These are phyloP conservation scores for Potorous gilbertii DNA, from an alignment of 2,797 vertebrate species.

Conservation along the genomic window DNA sequence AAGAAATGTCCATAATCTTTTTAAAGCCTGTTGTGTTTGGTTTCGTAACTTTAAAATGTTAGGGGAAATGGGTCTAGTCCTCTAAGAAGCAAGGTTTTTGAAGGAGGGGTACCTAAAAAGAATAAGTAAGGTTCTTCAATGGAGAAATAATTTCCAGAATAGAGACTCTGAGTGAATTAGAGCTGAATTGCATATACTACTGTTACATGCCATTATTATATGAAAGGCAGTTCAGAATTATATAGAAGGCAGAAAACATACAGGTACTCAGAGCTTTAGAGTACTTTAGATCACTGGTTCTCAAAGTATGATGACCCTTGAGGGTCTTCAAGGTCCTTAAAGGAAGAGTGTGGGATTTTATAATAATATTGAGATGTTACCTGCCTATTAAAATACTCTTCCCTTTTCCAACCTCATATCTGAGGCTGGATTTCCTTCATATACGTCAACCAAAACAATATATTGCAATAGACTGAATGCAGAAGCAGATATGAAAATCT, in stretches of 20 bases:
- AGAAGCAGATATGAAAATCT: neutral
- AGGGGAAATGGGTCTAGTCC: neutral
- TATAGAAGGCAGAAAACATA: neutral
- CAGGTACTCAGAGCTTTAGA: neutral
- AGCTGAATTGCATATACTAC: slow-evolving; percentile 25
- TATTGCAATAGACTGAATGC: neutral
- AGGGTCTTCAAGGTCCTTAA: neutral
- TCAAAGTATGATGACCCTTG: neutral
- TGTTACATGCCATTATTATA: slow-evolving; percentile 11
- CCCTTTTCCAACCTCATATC: neutral
- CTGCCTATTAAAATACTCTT: neutral
- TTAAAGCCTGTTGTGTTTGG: neutral
- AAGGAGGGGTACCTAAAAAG: neutral
- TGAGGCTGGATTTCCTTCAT: neutral
- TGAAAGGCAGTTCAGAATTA: slow-evolving; percentile 5
- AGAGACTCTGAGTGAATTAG: slow-evolving; percentile 29
- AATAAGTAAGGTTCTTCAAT: slow-evolving; percentile 50
- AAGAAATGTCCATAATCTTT: neutral
- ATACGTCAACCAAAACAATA: neutral
- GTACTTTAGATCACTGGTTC: neutral
- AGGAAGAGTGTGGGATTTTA: neutral
- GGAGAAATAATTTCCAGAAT: slow-evolving; percentile 26
- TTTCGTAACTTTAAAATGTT: slow-evolving; percentile 15
- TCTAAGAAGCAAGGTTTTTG: slow-evolving; percentile 52
- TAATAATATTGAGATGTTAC: neutral